phyloP scores from a whole-genome alignment of 2,113 vertebrate species.

The Takifugu bimaculatus region DNA sequence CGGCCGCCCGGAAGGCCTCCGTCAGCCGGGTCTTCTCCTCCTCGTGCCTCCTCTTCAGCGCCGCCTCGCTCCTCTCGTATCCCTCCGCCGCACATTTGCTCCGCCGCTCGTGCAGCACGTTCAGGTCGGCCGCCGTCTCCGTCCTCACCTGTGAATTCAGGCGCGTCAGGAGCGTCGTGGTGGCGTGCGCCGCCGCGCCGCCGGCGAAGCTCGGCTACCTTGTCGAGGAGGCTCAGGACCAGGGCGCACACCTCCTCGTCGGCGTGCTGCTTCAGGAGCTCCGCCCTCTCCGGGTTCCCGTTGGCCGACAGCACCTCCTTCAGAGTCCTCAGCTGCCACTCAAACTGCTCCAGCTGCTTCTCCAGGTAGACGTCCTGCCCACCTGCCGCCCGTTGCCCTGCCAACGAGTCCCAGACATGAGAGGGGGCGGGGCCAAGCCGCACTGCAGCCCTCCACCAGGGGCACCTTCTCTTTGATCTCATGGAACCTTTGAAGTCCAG shows the following conservation, averaged over 20 bases:
- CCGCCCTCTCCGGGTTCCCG: slow-evolving; percentile 63
- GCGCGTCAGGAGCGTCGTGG: too few species aligned
- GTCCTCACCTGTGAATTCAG: slow-evolving; percentile 74
- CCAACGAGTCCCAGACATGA: too few species aligned
- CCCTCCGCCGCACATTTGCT: slow-evolving; percentile 58
- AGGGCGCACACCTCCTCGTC: slow-evolving; percentile 62
- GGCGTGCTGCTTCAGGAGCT: slow-evolving; percentile 63
- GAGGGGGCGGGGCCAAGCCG: neutral
- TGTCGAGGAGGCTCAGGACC: slow-evolving; percentile 61
- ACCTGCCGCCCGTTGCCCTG: slow-evolving; percentile 31
- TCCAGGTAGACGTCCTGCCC: slow-evolving; percentile 45
- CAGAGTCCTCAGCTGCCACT: slow-evolving; percentile 71
- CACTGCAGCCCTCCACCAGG: too few species aligned
- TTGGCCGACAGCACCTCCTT: slow-evolving; percentile 58
- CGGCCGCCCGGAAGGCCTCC: slow-evolving; percentile 66
- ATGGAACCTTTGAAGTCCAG: too few species aligned
- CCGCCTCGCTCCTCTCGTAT: slow-evolving; percentile 69
- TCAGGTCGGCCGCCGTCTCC: slow-evolving; percentile 69
- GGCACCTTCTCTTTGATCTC: too few species aligned
- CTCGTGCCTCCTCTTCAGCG: slow-evolving; percentile 43
- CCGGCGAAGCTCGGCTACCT: slow-evolving; percentile 52
- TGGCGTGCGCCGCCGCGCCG: neutral
- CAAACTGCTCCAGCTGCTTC: slow-evolving; percentile 67
- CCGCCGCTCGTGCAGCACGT: slow-evolving; percentile 69
- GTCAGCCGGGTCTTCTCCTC: slow-evolving; percentile 74